These are phyloP conservation scores for Stegostoma tigrinum DNA, from an alignment of 2,113 vertebrate genomes.

Conservation along the genomic window DNA sequence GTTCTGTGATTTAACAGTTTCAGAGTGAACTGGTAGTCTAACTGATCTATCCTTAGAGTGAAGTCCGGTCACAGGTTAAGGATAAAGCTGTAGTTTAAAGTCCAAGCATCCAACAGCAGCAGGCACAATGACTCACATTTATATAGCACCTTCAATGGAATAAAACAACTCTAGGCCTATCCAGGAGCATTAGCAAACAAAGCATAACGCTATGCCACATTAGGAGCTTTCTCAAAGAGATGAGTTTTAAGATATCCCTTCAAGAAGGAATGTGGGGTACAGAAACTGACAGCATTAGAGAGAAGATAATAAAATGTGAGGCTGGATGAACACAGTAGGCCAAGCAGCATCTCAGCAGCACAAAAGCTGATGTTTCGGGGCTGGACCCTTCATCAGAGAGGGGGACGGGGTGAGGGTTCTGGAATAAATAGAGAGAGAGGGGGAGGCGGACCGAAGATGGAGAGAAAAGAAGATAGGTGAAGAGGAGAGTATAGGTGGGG, in stretches of 20 bases:
- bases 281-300: not conserved
- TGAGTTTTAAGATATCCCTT: not conserved
- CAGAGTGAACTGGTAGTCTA: not conserved
- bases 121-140: not conserved
- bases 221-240: not conserved
- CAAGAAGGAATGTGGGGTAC: not conserved
- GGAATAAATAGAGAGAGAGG: too few species aligned
- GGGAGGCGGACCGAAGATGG: too few species aligned
- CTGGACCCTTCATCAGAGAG: too few species aligned
- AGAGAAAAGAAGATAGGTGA: too few species aligned
- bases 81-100: not conserved
- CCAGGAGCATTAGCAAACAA: not conserved
- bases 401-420: too few species aligned
- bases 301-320: too few species aligned
- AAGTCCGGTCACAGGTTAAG: not conserved
- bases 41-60: not conserved
- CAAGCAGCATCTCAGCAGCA: too few species aligned
- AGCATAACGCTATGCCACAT: not conserved
- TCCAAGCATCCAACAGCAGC: not conserved
- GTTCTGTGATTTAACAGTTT: not conserved
- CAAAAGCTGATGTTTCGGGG: too few species aligned
- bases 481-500: too few species aligned
- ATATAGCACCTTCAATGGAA: not conserved
- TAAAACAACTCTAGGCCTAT: not conserved
- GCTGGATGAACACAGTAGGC: too few species aligned